Percentiles rank a stretch among this genome's conserved stretches.
These are phyloP conservation scores for Monochamus saltuarius DNA, from an alignment of 1,140 invertebrate genomes.

Conservation along the genomic window DNA sequence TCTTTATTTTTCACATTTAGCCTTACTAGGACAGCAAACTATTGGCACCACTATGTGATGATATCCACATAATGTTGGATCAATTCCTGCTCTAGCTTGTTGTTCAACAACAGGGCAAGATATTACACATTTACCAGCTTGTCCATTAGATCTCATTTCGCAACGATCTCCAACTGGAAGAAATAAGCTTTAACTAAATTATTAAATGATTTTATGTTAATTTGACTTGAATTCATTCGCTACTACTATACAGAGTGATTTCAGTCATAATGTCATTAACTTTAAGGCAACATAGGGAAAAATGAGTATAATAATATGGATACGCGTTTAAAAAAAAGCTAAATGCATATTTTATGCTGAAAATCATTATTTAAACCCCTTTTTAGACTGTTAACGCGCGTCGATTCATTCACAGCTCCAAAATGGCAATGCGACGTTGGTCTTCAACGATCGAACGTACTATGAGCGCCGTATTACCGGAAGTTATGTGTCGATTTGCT, in stretches of 20 bases:
- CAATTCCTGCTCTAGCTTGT: conserved; percentile 36
- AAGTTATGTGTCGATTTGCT: too few relatives aligned
- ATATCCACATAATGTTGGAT: conserved; percentile 43
- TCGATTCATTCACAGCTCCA: too few relatives aligned
- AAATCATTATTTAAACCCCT: too few relatives aligned
- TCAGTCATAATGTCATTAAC: neutral
- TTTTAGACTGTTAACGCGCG: too few relatives aligned
- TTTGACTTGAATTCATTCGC: neutral
- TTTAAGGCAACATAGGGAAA: neutral
- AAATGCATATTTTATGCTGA: neutral
- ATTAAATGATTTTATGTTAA: neutral
- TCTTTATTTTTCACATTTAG: neutral
- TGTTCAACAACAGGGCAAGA: conserved; percentile 41
- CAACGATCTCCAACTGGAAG: conserved; percentile 40
- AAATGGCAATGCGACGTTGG: too few relatives aligned
- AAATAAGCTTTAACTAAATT: neutral
- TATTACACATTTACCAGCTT: conserved; percentile 41
- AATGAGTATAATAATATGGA: neutral
- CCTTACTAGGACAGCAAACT: conserved; percentile 45
- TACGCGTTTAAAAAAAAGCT: neutral
- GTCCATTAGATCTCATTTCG: conserved; percentile 30
- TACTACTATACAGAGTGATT: neutral
- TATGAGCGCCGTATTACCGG: too few relatives aligned
- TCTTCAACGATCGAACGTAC: too few relatives aligned
- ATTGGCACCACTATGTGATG: conserved; percentile 37